These are phyloP conservation scores for Electrona antarctica DNA, from an alignment of 2,113 vertebrate species.

Conservation along the genomic window DNA sequence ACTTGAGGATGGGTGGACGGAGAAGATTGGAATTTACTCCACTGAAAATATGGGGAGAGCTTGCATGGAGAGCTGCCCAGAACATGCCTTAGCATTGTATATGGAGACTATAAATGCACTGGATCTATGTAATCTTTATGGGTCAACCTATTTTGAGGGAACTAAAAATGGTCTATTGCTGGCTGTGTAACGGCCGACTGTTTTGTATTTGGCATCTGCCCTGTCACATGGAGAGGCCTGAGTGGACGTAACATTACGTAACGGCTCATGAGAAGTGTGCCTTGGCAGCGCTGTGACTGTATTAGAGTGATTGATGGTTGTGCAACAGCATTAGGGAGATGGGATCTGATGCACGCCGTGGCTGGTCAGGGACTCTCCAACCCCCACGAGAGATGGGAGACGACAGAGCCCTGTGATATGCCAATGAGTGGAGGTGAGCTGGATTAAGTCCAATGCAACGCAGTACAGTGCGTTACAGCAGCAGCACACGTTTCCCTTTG, in stretches of 20 bases:
- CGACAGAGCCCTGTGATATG: slow-evolving; percentile 64
- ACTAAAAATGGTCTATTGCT: slow-evolving; percentile 27
- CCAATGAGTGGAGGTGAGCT: slow-evolving; percentile 70
- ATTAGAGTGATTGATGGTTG: slow-evolving; percentile 75
- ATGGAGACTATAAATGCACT: slow-evolving; percentile 12
- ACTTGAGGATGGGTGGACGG: too few species aligned
- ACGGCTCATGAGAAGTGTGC: slow-evolving; percentile 51
- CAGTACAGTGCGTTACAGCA: slow-evolving; percentile 39
- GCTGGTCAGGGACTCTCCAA: slow-evolving; percentile 53
- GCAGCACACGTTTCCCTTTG: slow-evolving; percentile 47
- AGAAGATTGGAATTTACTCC: background rate
- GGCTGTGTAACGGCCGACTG: slow-evolving; percentile 11
- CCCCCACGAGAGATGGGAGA: slow-evolving; percentile 58
- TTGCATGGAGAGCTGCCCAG: slow-evolving; percentile 34
- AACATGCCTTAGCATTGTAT: slow-evolving; percentile 23
- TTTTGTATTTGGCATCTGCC: slow-evolving; percentile 26
- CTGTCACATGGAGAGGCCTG: slow-evolving; percentile 17
- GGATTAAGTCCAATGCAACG: slow-evolving; percentile 59
- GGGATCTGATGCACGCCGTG: slow-evolving; percentile 56
- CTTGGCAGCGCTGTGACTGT: slow-evolving; percentile 57
- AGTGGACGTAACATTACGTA: slow-evolving; percentile 60
- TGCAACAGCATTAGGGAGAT: slow-evolving; percentile 76
- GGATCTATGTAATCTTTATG: slow-evolving; percentile 26
- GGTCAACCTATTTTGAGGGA: slow-evolving; percentile 22
- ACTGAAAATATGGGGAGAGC: slow-evolving; percentile 21